A percentile compares a stretch with the other conserved stretches of the same genome.
These are phyloP conservation scores for Liparis tanakae DNA, from an alignment of 2,797 vertebrate genomes.

Conservation along the genomic window DNA sequence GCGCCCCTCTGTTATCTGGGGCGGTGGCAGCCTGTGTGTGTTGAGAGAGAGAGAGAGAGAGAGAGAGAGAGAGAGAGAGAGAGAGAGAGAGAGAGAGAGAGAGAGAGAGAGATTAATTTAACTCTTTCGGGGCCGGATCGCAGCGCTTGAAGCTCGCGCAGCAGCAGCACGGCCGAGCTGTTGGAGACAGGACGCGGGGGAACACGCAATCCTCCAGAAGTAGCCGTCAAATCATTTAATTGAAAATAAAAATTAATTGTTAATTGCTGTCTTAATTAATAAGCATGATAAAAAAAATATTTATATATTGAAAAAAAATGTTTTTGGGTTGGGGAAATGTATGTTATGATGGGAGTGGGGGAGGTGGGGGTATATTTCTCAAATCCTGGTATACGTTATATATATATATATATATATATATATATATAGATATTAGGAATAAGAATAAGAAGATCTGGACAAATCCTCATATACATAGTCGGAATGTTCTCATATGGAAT, in stretches of 20 bases:
- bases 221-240: conserved; percentile 4
- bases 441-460: not conserved
- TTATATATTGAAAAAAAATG: not conserved
- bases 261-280: not conserved
- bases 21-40: conserved; percentile 79
- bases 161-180: conserved; percentile 42
- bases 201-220: conserved; percentile 14
- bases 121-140: conserved; percentile 67
- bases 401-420: too few species aligned
- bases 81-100: conserved; percentile 60
- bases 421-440: too few species aligned
- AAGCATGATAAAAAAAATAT: not conserved
- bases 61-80: conserved; percentile 14
- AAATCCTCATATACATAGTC: not conserved
- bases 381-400: not conserved
- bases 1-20: conserved; percentile 84
- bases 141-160: conserved; percentile 63
- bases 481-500: not conserved
- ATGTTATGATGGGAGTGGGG: too few species aligned
- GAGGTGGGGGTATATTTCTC: not conserved
- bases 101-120: conserved; percentile 76
- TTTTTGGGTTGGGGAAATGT: not conserved
- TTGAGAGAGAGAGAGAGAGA: conserved; percentile 25
- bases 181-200: conserved; percentile 22
- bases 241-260: not conserved